These are phyloP conservation scores for Myodes glareolus DNA, from an alignment of 2,113 vertebrate genomes.

Conservation along the genomic window DNA sequence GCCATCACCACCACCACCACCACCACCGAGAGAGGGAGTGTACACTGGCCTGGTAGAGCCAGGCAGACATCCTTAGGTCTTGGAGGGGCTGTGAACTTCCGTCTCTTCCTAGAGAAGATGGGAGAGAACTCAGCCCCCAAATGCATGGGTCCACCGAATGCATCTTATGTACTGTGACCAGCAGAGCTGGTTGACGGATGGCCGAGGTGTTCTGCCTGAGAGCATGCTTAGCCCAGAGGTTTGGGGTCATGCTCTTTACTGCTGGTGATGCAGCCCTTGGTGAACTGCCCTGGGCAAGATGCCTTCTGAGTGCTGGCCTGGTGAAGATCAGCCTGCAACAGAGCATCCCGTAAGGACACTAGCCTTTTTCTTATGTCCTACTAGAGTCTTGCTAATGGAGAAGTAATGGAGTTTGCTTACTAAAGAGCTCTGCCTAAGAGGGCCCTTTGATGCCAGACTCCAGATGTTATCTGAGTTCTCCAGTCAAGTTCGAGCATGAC, in stretches of 20 bases:
- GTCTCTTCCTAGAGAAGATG: background rate
- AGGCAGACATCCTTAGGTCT: background rate
- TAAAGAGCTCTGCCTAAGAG: slow-evolving; percentile 4
- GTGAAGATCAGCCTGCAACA: background rate
- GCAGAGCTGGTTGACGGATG: background rate
- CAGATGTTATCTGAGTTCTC: background rate
- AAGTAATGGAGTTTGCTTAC: slow-evolving; percentile 4
- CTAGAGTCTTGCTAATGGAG: background rate
- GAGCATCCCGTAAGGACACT: background rate
- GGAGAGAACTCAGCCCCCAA: background rate
- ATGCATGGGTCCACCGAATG: background rate
- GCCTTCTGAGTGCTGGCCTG: slow-evolving; percentile 16
- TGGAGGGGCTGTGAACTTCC: slow-evolving; percentile 17
- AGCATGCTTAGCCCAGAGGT: background rate
- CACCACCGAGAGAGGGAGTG: background rate
- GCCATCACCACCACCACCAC: background rate
- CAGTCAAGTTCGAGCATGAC: background rate
- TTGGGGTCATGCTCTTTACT: background rate
- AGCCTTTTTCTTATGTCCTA: background rate
- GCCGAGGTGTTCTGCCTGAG: background rate
- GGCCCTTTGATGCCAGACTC: background rate
- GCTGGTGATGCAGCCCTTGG: background rate
- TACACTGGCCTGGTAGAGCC: background rate
- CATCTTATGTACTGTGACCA: background rate
- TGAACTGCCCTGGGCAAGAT: background rate